Conservation (phyloP, 2,113 vertebrate genomes). For the Hypocryptadius cinnamomeus region DNA sequence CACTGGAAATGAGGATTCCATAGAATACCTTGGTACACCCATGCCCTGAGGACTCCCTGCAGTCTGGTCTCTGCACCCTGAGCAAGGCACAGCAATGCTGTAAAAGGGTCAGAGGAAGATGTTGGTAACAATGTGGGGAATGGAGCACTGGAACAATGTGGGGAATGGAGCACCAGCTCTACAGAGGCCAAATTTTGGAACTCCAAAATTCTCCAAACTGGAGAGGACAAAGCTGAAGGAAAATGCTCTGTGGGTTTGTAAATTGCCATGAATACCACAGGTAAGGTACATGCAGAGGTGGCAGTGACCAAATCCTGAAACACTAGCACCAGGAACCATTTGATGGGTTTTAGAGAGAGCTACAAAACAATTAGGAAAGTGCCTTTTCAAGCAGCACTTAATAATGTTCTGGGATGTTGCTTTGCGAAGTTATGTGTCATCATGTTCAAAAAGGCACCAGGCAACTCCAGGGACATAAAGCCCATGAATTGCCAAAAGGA, state of each 20-base stretch:
- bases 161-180: rapidly evolving
- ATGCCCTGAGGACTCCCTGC: neutral
- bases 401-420: neutral
- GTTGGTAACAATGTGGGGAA: rapidly evolving
- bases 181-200: neutral
- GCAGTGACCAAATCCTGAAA: neutral
- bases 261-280: rapidly evolving
- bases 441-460: neutral
- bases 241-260: neutral
- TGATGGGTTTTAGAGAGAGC: neutral
- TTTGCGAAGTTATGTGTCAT: neutral
- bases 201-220: neutral
- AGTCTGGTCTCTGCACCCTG: neutral
- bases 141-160: rapidly evolving
- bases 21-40: neutral
- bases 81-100: rapidly evolving
- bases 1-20: neutral
- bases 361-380: neutral
- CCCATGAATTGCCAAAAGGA: too few relatives aligned
- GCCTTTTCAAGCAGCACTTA: neutral
- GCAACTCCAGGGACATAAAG: rapidly evolving
- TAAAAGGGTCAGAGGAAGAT: neutral
- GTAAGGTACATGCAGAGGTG: neutral
- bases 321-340: too few relatives aligned
- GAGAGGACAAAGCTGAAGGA: neutral